phyloP scores from a whole-genome alignment of 1,140 invertebrate genomes.

The Drosophila melanica region DNA sequence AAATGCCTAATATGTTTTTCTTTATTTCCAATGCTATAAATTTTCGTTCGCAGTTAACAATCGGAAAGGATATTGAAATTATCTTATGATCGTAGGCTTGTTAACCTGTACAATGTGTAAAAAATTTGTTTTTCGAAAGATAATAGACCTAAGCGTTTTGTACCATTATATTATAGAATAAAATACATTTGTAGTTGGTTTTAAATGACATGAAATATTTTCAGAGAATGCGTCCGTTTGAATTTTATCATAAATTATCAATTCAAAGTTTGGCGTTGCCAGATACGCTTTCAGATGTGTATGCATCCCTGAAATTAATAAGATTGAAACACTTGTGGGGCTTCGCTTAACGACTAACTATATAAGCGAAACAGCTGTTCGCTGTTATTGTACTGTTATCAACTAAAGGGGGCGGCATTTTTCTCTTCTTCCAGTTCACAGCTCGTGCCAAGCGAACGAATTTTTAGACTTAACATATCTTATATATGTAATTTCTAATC shows the following conservation, averaged over 20 bases:
- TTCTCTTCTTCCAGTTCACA: no score
- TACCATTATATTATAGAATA: conserved; percentile 62
- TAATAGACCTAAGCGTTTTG: conserved; percentile 64
- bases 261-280: conserved; percentile 9
- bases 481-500: no score
- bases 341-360: not conserved
- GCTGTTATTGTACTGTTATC: not conserved
- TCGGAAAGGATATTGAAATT: conserved; percentile 78
- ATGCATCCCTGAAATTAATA: not conserved
- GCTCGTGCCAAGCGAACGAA: not conserved
- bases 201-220: conserved; percentile 3
- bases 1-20: conserved; percentile 34
- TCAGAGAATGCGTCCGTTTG: not conserved
- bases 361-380: conserved; percentile 1
- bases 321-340: conserved; percentile 13
- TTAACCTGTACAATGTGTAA: conserved; percentile 57
- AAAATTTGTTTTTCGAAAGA: conserved; percentile 54
- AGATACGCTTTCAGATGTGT: not conserved
- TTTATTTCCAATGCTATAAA: conserved; percentile 36
- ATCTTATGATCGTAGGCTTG: conserved; percentile 52
- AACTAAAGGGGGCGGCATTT: not conserved
- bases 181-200: conserved; percentile 55
- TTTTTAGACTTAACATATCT: no score
- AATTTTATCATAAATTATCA: not conserved
- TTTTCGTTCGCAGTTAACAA: conserved; percentile 71